These are phyloP conservation scores for Crotalus helleri DNA, from an alignment of 2,113 vertebrate genomes.

Conservation along the genomic window DNA sequence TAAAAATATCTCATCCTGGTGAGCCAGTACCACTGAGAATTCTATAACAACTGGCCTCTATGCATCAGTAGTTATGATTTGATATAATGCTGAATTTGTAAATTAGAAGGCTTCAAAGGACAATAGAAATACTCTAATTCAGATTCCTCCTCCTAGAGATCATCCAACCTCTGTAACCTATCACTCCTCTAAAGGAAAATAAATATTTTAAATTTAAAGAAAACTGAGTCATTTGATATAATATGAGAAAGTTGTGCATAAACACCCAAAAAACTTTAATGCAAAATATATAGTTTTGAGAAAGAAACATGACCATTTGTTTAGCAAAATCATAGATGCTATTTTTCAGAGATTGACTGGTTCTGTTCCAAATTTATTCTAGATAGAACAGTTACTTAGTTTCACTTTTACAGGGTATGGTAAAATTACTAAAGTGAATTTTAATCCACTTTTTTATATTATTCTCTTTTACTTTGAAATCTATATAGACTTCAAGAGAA, in stretches of 20 bases:
- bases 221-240: not conserved
- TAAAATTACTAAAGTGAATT: not conserved
- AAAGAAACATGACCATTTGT: not conserved
- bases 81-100: not conserved
- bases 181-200: not conserved
- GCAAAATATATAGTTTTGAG: not conserved
- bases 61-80: not conserved
- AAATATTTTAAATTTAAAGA: not conserved
- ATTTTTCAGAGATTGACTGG: not conserved
- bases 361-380: not conserved
- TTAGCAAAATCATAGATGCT: not conserved
- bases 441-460: not conserved
- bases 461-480: slow-evolving; percentile 50
- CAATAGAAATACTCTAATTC: not conserved
- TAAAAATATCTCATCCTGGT: not conserved
- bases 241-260: not conserved
- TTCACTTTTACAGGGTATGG: not conserved
- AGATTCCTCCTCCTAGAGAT: not conserved
- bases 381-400: not conserved
- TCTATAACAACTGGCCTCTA: not conserved
- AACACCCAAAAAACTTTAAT: not conserved
- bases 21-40: not conserved
- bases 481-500: slow-evolving; percentile 90
- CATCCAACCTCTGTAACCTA: not conserved
- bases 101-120: not conserved